phyloP scores from a whole-genome alignment of 2,113 vertebrate genomes.

The Panthera tigris region DNA sequence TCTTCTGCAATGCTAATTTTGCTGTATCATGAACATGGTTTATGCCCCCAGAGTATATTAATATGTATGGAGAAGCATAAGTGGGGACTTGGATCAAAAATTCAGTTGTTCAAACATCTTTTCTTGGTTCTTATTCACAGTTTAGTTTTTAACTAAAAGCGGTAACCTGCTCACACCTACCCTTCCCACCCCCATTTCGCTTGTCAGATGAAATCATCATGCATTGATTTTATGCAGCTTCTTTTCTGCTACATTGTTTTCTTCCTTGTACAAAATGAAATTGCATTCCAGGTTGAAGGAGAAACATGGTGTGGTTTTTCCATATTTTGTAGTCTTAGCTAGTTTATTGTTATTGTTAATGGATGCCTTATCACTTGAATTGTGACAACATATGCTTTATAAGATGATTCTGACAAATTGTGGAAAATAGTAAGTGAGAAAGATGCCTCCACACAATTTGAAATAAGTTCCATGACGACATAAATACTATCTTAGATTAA shows the following conservation, averaged over 20 bases:
- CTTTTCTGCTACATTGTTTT: conserved; percentile 7
- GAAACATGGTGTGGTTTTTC: background rate
- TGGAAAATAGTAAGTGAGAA: background rate
- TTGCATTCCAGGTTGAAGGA: background rate
- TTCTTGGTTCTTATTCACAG: conserved; percentile 24
- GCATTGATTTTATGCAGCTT: conserved; percentile 20
- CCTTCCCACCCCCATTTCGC: background rate
- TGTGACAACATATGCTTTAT: background rate
- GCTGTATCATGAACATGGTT: background rate
- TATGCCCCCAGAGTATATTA: background rate
- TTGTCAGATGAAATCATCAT: conserved; percentile 59
- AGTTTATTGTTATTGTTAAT: background rate
- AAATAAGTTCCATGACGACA: background rate
- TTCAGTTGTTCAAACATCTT: conserved; percentile 30
- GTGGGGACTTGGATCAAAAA: conserved; percentile 23
- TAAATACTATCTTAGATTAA: background rate
- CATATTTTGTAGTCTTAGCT: background rate
- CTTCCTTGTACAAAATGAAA: conserved; percentile 44
- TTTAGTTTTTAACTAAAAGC: conserved; percentile 54
- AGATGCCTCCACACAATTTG: background rate
- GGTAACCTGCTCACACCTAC: conserved; percentile 49
- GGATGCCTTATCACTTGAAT: background rate
- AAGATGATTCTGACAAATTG: background rate
- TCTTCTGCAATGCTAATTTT: background rate
- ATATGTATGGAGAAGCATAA: background rate